A percentile compares a stretch with the other conserved stretches of the same genome.
These are phyloP conservation scores for Thunnus albacares DNA, from an alignment of 2,797 vertebrate species.

Conservation along the genomic window DNA sequence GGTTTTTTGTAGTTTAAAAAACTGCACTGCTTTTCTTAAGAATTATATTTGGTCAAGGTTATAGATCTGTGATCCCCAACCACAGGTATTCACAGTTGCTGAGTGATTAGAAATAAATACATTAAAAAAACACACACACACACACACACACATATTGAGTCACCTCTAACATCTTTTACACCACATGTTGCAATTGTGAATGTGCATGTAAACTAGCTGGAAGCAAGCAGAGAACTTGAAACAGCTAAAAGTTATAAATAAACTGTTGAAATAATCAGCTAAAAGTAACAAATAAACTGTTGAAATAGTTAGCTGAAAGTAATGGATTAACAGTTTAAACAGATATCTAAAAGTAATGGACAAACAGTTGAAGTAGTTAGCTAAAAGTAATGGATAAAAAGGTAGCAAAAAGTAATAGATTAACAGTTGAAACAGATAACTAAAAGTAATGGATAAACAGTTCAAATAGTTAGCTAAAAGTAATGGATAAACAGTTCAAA, in stretches of 20 bases:
- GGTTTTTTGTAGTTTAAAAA: conserved; percentile 11
- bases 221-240: not conserved
- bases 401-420: too few species aligned
- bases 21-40: not conserved
- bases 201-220: not conserved
- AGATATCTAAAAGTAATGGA: not conserved
- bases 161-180: not conserved
- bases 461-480: too few species aligned
- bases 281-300: not conserved
- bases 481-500: too few species aligned
- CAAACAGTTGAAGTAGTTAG: too few species aligned
- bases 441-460: not conserved
- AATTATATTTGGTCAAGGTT: conserved; percentile 9
- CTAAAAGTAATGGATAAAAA: too few species aligned
- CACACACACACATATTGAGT: not conserved
- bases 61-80: not conserved
- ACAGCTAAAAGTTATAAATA: not conserved
- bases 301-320: too few species aligned
- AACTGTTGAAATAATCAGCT: not conserved
- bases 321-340: not conserved
- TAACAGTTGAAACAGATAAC: too few species aligned
- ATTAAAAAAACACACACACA: too few species aligned
- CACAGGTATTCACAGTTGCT: too few species aligned
- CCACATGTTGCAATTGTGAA: not conserved
- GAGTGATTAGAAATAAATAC: too few species aligned